Conservation (phyloP, 2,797 vertebrate genomes). For the Cirrhinus molitorella region DNA sequence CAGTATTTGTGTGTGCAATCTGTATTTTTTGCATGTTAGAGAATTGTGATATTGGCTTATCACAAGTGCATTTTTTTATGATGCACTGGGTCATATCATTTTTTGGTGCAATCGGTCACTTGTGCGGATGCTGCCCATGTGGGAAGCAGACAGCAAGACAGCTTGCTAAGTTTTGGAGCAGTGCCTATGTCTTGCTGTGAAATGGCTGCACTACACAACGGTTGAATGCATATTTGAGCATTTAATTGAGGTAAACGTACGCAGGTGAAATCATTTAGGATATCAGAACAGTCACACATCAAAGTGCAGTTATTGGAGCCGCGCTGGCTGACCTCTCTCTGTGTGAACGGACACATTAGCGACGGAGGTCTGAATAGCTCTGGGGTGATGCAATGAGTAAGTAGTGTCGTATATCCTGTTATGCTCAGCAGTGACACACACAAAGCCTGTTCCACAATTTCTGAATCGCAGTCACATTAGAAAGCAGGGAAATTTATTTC, state of each 20-base stretch:
- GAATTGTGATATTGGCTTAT: not conserved
- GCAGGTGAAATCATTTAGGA: conserved; percentile 16
- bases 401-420: conserved; percentile 55
- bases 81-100: not conserved
- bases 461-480: not conserved
- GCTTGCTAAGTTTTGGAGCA: not conserved
- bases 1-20: not conserved
- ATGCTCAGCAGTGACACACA: conserved; percentile 47
- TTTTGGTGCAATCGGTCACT: not conserved
- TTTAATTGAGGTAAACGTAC: conserved; percentile 13
- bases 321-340: conserved; percentile 43
- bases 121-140: conserved; percentile 1
- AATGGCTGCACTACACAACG: conserved; percentile 16
- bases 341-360: conserved; percentile 50
- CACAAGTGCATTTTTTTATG: not conserved
- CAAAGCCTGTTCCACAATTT: conserved; percentile 22
- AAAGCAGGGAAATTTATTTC: conserved; percentile 8
- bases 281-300: conserved; percentile 20
- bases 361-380: conserved; percentile 51
- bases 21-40: not conserved
- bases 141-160: not conserved
- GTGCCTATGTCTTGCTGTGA: conserved; percentile 18
- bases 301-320: conserved; percentile 45
- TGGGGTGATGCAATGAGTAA: conserved; percentile 58
- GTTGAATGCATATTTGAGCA: conserved; percentile 23